These are phyloP conservation scores for Montipora capitata DNA, from an alignment of 92 coral and sea anemone genomes.

Conservation along the genomic window DNA sequence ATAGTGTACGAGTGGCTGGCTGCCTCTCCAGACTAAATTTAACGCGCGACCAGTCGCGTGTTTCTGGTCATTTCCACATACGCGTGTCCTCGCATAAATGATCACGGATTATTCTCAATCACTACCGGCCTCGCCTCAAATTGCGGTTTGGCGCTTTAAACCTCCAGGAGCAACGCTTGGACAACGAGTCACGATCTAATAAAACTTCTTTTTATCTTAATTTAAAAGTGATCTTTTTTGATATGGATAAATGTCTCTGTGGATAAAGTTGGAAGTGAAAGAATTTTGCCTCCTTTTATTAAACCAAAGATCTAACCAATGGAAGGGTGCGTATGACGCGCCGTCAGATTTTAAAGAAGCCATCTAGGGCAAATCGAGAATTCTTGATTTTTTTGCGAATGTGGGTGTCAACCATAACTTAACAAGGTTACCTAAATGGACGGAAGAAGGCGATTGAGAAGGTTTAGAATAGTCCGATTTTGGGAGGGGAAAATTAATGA, in stretches of 20 bases:
- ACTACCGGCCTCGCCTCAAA: conserved; percentile 33
- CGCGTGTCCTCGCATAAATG: neutral
- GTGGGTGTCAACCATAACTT: neutral
- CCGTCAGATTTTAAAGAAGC: too few species aligned
- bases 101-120: neutral
- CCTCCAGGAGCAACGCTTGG: neutral
- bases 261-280: too few species aligned
- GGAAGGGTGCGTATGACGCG: too few species aligned
- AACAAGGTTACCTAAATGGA: neutral
- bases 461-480: conserved; percentile 42
- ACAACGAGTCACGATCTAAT: too few species aligned
- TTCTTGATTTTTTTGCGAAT: neutral
- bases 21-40: too few species aligned
- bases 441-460: conserved; percentile 25
- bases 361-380: neutral
- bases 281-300: too few species aligned
- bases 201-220: too few species aligned
- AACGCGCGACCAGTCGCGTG: neutral
- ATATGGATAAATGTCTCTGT: too few species aligned
- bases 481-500: conserved; percentile 33
- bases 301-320: too few species aligned
- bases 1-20: too few species aligned
- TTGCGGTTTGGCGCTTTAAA: conserved; percentile 40
- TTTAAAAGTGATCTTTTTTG: too few species aligned
- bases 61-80: neutral